Conservation (phyloP, 1,140 invertebrate species). For the Akabosia matsudoensis region DNA sequence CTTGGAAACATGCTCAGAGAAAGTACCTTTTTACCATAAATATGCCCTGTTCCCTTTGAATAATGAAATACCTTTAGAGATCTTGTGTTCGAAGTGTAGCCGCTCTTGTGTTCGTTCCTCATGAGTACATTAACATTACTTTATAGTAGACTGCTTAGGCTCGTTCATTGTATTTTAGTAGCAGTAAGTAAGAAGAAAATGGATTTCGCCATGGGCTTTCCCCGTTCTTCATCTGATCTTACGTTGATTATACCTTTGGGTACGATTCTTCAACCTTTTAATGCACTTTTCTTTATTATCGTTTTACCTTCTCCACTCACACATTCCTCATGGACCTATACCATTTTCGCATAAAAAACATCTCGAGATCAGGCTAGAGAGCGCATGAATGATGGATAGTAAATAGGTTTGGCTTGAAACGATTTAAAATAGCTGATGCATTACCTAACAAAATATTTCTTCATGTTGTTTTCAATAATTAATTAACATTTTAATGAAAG, state of each 20-base stretch:
- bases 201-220: not conserved
- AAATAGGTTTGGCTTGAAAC: no score
- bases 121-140: not conserved
- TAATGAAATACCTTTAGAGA: constrained; percentile 13
- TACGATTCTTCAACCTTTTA: constrained; percentile 42
- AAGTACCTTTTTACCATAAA: no score
- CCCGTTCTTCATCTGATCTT: constrained; percentile 38
- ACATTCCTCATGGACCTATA: not conserved
- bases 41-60: not conserved
- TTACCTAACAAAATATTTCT: no score
- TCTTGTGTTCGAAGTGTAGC: no score
- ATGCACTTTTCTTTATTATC: constrained; percentile 24
- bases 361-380: no score
- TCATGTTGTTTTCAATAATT: no score
- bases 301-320: not conserved
- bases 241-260: constrained; percentile 45
- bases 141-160: not conserved
- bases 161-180: not conserved
- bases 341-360: no score
- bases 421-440: no score
- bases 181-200: not conserved
- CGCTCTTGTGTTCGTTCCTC: not conserved
- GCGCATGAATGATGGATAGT: no score
- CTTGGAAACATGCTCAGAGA: no score
- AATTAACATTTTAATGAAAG: no score